Conservation (phyloP, 2,113 vertebrate genomes). For the Calidris pygmaea region DNA sequence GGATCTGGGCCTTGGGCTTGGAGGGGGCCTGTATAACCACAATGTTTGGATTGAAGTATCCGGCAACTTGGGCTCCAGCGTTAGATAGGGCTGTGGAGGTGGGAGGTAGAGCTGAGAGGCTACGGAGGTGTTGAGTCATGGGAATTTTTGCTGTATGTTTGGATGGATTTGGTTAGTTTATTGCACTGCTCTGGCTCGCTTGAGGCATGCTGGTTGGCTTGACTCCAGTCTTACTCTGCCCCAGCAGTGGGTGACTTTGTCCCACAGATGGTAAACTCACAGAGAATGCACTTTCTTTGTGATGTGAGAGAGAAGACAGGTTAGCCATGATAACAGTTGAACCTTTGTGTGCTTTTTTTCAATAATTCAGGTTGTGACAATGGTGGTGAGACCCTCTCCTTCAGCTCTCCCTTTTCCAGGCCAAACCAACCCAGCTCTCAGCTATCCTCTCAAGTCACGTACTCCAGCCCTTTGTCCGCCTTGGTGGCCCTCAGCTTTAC, state of each 20-base stretch:
- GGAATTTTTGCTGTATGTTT: constrained; percentile 38
- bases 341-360: not conserved
- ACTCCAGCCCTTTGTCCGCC: constrained; percentile 29
- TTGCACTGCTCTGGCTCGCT: constrained; percentile 1
- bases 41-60: constrained; percentile 12
- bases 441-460: not conserved
- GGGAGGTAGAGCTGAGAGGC: constrained; percentile 31
- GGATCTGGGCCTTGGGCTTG: constrained; percentile 5
- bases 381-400: not conserved
- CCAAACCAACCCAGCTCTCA: not conserved
- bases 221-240: not conserved
- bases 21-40: constrained; percentile 3
- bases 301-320: not conserved
- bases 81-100: not conserved
- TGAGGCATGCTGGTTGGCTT: not conserved
- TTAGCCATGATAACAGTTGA: not conserved
- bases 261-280: not conserved
- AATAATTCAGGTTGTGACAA: not conserved
- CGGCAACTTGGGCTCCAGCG: not conserved
- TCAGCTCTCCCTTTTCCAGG: not conserved
- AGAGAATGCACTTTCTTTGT: not conserved
- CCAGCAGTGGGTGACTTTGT: constrained; percentile 6
- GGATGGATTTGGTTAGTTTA: constrained; percentile 56
- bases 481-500: constrained; percentile 52
- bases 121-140: constrained; percentile 21